These are phyloP conservation scores for Haemorhous mexicanus DNA, from an alignment of 2,113 vertebrate genomes.

Conservation along the genomic window DNA sequence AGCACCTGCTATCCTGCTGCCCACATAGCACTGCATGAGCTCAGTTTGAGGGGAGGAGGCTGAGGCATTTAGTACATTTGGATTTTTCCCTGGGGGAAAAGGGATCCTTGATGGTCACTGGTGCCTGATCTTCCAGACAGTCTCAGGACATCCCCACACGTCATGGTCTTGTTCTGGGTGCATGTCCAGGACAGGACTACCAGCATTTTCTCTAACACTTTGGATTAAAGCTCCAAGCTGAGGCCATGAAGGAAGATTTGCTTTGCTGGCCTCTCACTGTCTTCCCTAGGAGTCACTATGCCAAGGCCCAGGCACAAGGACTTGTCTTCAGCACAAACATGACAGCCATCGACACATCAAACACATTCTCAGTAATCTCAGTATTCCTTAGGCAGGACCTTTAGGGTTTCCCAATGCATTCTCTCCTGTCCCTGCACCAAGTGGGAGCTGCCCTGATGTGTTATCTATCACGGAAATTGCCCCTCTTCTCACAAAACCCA, in stretches of 20 bases:
- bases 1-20: background rate
- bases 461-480: background rate
- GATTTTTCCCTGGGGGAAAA: background rate
- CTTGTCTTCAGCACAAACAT: background rate
- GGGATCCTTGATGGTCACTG: background rate
- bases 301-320: accelerated
- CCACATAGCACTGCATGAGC: background rate
- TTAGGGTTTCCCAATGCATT: background rate
- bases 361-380: background rate
- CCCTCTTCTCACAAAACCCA: background rate
- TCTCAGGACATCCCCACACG: background rate
- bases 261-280: background rate
- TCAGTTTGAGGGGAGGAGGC: background rate
- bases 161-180: background rate
- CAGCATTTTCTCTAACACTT: background rate
- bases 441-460: background rate
- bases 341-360: background rate
- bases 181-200: background rate
- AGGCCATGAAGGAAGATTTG: background rate
- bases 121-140: background rate
- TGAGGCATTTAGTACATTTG: background rate
- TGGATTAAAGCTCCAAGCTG: background rate
- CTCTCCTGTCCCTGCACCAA: background rate
- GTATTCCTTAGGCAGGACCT: background rate
- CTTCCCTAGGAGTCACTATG: accelerated